Percentiles rank a stretch among this genome's conserved stretches.
Evolutionary conservation across 2,797 vertebrate genomes (phyloP).

Genomic region (Tympanoctomys barrerae): DNA sequence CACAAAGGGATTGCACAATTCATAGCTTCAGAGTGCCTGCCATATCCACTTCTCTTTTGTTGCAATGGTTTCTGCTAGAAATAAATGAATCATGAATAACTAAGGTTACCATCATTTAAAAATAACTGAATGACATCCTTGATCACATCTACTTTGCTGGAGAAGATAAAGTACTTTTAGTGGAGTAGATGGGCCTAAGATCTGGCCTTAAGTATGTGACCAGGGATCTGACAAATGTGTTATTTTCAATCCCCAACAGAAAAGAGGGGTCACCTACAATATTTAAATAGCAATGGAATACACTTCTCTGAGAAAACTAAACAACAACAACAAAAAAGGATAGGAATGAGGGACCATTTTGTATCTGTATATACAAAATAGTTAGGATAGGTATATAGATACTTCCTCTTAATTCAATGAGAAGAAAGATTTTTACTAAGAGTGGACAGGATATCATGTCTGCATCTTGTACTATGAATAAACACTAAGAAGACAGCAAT

Average conservation of each 20-base stretch:
- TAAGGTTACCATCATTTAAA: neutral
- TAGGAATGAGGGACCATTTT: too few relatives aligned
- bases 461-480: too few relatives aligned
- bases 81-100: neutral
- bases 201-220: neutral
- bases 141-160: neutral
- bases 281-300: too few relatives aligned
- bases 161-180: neutral
- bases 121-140: neutral
- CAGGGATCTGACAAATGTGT: neutral
- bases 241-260: constrained; percentile 7
- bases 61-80: neutral
- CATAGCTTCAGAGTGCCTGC: neutral
- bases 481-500: too few relatives aligned
- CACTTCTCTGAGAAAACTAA: too few relatives aligned
- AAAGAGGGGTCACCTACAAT: neutral
- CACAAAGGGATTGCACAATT: neutral
- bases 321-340: too few relatives aligned
- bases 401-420: too few relatives aligned
- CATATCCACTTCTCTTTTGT: neutral
- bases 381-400: too few relatives aligned
- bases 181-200: neutral
- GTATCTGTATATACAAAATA: too few relatives aligned
- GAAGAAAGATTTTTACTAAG: too few relatives aligned
- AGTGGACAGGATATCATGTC: too few relatives aligned